Evolutionary conservation across 2,797 vertebrate species (phyloP), one percentile per base, ranked within the genome.

Genomic region (Mormyrops attenuatus): DNA sequence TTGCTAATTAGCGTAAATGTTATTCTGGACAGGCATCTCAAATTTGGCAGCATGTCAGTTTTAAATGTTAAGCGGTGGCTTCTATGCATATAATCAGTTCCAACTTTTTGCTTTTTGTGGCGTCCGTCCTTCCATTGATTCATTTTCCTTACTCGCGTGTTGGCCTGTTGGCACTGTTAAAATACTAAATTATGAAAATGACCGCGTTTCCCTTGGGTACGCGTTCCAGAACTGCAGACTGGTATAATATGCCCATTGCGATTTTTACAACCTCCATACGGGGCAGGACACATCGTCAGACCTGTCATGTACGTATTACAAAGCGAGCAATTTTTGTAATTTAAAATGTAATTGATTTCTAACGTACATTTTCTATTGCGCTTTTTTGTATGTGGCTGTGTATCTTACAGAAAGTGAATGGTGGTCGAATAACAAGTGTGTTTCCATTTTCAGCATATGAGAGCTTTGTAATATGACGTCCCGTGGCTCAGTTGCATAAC

Each of bases 401-500:
- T 69, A 34, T 69, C n/a, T 15, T 38, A 77, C 2, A 77, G 15
- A 41, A 41, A 44, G 2, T 13, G 1, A 80, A 50, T 26, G 49
- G n/a, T 34, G 73, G 1, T 57, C 5, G 57, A 8, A 69, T 52
- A 47, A 13, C 85, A 84, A 26, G 0, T 60, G 17, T n/a, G 73
- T 34, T 63, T 11, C 11, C 17, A 69, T 22, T 60, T 22, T 60
- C n/a, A 60, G 53, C 15, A 9, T 2, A n/a, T n/a, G 50, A 85
- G 9, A 26, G 44, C 22, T 13, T 13, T 49, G 22, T 85, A 50
- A 49, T 52, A 47, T 80, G 88, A 90, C 92, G 89, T 91, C 91
- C 55, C 34, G 90, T 85, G 89, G 89, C 93, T 88, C 9, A 88
- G 92, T 93, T 92, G 92, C 92, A 91, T 94, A 93, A 95, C 15